Evolutionary conservation across 2,888 invertebrate species (phyloP).

Genomic region (Apodemia duryi): DNA sequence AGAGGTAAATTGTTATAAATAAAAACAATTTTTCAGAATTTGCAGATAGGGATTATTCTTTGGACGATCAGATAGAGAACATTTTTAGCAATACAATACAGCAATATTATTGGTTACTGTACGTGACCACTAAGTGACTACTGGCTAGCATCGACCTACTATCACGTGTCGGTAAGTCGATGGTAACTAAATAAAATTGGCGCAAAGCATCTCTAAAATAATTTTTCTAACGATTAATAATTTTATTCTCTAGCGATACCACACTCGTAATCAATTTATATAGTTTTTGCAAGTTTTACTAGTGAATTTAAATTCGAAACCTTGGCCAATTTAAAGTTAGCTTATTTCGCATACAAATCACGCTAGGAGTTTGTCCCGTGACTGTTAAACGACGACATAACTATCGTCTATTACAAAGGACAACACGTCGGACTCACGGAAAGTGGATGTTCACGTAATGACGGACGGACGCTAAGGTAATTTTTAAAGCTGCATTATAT

Average conservation of each 20-base stretch:
- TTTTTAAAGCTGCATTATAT: background rate
- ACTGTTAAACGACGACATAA: background rate
- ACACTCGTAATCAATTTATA: background rate
- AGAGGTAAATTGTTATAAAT: no score
- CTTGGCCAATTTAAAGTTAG: background rate
- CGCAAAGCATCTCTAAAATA: no score
- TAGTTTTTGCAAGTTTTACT: background rate
- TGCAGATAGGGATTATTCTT: no score
- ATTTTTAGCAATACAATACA: no score
- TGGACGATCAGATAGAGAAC: no score
- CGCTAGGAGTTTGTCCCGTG: background rate
- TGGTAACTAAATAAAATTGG: no score
- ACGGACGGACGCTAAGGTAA: background rate
- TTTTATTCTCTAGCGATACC: background rate
- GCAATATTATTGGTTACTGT: no score
- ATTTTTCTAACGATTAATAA: no score
- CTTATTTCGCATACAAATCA: conserved; percentile 1
- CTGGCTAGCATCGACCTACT: no score
- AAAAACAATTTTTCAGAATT: no score
- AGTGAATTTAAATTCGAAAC: background rate
- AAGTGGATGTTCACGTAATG: background rate
- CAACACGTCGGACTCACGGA: background rate
- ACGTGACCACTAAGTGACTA: no score
- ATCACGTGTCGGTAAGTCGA: no score
- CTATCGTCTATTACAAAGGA: conserved; percentile 3